Evolutionary conservation across 2,797 vertebrate species (phyloP).

Genomic region (Silurus aristotelis): DNA sequence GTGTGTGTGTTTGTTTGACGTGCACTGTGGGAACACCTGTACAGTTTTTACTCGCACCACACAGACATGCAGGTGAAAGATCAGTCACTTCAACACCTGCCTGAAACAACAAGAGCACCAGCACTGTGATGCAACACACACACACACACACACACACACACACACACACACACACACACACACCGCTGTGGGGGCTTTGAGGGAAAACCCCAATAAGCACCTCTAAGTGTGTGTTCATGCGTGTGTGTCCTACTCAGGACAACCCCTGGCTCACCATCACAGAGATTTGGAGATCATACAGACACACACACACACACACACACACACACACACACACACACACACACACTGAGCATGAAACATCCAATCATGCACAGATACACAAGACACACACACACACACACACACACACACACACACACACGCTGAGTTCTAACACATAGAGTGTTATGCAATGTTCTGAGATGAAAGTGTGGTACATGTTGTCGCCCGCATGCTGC

Average conservation of each 20-base stretch:
- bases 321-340: constrained; percentile 42
- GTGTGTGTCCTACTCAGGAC: constrained; percentile 72
- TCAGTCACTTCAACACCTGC: constrained; percentile 71
- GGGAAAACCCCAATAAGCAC: constrained; percentile 41
- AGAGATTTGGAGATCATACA: constrained; percentile 69
- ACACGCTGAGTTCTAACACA: not conserved
- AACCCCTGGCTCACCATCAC: constrained; percentile 82
- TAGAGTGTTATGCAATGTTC: constrained; percentile 45
- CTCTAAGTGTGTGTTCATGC: constrained; percentile 22
- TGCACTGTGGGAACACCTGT: constrained; percentile 69
- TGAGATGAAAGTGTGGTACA: constrained; percentile 41
- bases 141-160: constrained; percentile 21
- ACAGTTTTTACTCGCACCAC: constrained; percentile 56
- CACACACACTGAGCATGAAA: constrained; percentile 15
- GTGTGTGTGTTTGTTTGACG: constrained; percentile 15
- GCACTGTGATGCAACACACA: constrained; percentile 39
- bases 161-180: constrained; percentile 15
- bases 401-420: constrained; percentile 61
- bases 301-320: constrained; percentile 57
- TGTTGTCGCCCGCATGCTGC: not conserved
- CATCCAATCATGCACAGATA: constrained; percentile 20
- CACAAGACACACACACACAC: constrained; percentile 56
- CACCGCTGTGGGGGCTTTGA: constrained; percentile 32
- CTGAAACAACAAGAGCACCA: constrained; percentile 50
- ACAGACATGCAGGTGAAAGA: constrained; percentile 64